phyloP scores from a whole-genome alignment of 2,888 invertebrate genomes.

The Morpho helenor region DNA sequence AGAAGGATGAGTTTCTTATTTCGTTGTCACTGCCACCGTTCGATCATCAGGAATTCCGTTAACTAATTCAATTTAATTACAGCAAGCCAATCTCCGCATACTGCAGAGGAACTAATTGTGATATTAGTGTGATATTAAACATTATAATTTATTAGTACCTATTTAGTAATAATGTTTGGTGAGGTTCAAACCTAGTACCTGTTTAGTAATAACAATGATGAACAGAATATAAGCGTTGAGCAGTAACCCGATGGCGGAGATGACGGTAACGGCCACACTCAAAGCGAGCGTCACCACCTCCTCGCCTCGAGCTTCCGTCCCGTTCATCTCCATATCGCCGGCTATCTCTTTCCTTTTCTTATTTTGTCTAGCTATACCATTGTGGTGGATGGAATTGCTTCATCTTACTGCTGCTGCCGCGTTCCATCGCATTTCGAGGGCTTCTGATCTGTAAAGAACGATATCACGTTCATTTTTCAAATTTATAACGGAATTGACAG shows the following conservation, averaged over 20 bases:
- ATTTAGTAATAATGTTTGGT: too few species aligned
- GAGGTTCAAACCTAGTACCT: constrained; percentile 59
- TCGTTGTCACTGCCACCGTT: too few species aligned
- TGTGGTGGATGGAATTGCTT: constrained; percentile 33
- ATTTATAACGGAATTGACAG: background rate
- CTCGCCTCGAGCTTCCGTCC: constrained; percentile 62
- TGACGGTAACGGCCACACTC: constrained; percentile 83
- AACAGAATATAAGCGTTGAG: constrained; percentile 87
- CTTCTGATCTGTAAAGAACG: constrained; percentile 41
- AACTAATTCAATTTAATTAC: too few species aligned
- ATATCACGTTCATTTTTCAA: background rate
- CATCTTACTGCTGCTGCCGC: constrained; percentile 70
- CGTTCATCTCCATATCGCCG: constrained; percentile 63
- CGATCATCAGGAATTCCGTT: too few species aligned
- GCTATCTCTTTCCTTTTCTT: constrained; percentile 43
- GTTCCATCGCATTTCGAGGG: constrained; percentile 61
- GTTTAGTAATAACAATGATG: constrained; percentile 85
- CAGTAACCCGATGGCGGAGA: constrained; percentile 84
- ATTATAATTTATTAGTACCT: too few species aligned
- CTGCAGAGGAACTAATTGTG: too few species aligned
- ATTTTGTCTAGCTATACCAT: constrained; percentile 45
- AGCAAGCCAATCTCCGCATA: too few species aligned
- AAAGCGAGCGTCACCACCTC: constrained; percentile 82
- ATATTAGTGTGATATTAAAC: too few species aligned
- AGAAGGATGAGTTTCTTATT: too few species aligned